Evolutionary conservation across 2,113 vertebrate species (phyloP).

Genomic region (Rhabdomys dilectus): DNA sequence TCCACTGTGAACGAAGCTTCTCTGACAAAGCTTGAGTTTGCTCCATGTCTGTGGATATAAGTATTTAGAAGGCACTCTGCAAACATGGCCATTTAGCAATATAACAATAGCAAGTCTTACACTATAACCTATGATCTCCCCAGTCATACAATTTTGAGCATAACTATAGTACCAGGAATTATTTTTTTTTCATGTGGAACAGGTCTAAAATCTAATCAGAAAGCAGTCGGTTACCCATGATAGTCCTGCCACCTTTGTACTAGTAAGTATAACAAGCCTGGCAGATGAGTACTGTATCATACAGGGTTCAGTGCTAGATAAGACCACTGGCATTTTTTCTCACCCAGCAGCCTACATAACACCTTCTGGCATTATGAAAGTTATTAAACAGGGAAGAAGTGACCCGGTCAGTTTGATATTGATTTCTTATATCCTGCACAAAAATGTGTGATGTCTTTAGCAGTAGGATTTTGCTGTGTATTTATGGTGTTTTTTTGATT

Average conservation of each 20-base stretch:
- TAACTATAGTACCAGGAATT: background rate
- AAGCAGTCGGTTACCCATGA: background rate
- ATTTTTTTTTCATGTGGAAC: background rate
- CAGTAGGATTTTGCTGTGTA: background rate
- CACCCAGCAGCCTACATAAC: background rate
- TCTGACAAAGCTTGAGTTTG: background rate
- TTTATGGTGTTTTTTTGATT: background rate
- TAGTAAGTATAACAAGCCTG: too few species aligned
- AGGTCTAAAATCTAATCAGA: background rate
- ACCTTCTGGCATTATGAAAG: background rate
- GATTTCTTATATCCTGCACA: background rate
- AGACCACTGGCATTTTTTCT: background rate
- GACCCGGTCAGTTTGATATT: background rate
- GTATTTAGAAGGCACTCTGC: background rate
- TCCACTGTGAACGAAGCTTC: too few species aligned
- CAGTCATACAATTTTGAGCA: background rate
- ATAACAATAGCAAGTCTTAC: background rate
- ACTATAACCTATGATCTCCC: background rate
- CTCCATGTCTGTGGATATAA: background rate
- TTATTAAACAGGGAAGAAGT: background rate
- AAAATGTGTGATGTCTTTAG: background rate
- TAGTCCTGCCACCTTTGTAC: background rate
- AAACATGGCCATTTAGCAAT: background rate
- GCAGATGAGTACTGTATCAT: too few species aligned
- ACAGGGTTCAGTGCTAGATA: too few species aligned